Evolutionary conservation across 2,888 invertebrate genomes (phyloP), one percentile per base, ranked within the genome.

Genomic region (Sussaba pulchella): DNA sequence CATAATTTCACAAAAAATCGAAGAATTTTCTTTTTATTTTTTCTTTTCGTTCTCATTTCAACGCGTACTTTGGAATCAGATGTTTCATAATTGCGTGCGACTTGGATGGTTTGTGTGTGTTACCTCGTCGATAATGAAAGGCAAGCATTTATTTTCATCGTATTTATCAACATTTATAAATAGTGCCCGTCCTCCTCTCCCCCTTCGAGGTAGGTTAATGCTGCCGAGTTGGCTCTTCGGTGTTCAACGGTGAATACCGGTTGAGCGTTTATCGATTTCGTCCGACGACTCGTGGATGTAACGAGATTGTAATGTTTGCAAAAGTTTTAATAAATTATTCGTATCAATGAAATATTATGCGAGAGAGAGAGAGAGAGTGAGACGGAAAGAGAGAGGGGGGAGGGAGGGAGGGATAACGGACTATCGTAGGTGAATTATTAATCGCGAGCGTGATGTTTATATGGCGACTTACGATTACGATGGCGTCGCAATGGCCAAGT

Each of bases 211-310:
- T 36, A 59, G 41, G 73, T n/a, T 39, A 66, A 54, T 19, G 45
- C 45, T 61, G 63, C 31, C 36, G 52, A 31, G 67, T 73, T 76
- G 52, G 36, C 61, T 31, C 54, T 52, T 39, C 52, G 54, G 43
- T 26, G 63, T 73, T 78, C n/a, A 78, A 78, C 78, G 78, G 78
- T 78, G 67, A 78, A 78, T 69, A 78, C 78, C 78, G 78, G 78
- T 78, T 69, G 41, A 50, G 17, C 66, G 66, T 63, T 61, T 63
- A 45, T 70, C 70, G 61, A 61, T 61, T 31, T 9, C 17, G 14
- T 54, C 21, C 21, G 21, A n/a, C 50, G 21, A 0, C 9, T 50
- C 66, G 50, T 66, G 8, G 66, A 45, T 19, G 50, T 50, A 19
- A 10, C 36, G 19, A 50, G 47, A 19, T 50, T 36, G 2, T 19